Conservation (phyloP, 2,888 invertebrate genomes). For the Phengaris alcon region DNA sequence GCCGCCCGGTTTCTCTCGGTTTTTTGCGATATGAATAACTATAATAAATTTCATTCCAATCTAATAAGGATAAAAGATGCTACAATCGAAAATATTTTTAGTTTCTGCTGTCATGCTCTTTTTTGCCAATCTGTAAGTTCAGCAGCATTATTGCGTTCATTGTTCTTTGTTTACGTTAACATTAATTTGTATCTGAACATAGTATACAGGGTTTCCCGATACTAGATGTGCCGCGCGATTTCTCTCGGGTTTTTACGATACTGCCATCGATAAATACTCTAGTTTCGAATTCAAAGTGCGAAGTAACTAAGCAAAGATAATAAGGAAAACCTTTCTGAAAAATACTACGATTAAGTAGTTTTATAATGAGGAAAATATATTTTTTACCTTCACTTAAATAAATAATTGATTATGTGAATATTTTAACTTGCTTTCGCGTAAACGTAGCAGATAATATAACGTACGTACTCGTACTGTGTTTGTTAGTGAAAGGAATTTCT, state of each 20-base stretch:
- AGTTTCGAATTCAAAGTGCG: neutral
- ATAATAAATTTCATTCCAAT: no score
- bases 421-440: slow-evolving; percentile 8
- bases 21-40: neutral
- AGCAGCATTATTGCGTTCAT: no score
- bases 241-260: neutral
- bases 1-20: neutral
- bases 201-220: no score
- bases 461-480: neutral
- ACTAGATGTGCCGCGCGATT: neutral
- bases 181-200: no score
- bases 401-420: neutral
- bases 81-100: no score
- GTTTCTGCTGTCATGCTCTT: no score
- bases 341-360: neutral
- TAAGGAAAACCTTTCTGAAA: neutral
- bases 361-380: neutral
- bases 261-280: neutral
- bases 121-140: no score
- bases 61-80: no score
- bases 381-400: neutral
- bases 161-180: no score
- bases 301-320: neutral
- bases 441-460: slow-evolving; percentile 2
- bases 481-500: slow-evolving; percentile 10